A percentile compares a stretch with the other conserved stretches of the same genome.
phyloP scores from a whole-genome alignment of 2,797 vertebrate species.

The Poeciliopsis infans region DNA sequence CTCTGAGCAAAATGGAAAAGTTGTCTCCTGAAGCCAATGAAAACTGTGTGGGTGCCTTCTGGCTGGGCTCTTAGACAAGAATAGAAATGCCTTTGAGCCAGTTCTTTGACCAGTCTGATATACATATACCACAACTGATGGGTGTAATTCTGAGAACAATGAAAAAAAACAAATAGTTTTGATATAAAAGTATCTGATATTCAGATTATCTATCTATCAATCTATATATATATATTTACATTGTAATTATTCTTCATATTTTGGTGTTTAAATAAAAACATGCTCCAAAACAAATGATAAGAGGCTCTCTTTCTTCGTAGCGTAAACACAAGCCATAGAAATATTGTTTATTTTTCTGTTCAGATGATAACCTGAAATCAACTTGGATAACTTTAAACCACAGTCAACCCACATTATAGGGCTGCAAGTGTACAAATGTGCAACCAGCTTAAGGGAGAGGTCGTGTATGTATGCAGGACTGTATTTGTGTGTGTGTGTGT shows the following conservation, averaged over 20 bases:
- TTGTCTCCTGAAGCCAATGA: constrained; percentile 27
- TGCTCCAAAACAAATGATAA: background rate
- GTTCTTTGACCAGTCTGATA: constrained; percentile 21
- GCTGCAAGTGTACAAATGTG: constrained; percentile 14
- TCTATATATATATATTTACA: constrained; percentile 10
- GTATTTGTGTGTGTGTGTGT: background rate
- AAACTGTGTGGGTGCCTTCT: constrained; percentile 77
- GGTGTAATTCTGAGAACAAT: constrained; percentile 34
- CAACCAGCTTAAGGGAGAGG: constrained; percentile 8
- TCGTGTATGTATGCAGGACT: background rate
- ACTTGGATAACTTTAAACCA: constrained; percentile 20
- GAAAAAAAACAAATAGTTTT: constrained; percentile 46
- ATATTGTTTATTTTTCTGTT: background rate
- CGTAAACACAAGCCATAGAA: background rate
- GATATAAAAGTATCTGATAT: constrained; percentile 70
- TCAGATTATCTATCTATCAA: constrained; percentile 46
- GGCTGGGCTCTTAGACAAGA: constrained; percentile 56
- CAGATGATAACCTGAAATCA: background rate
- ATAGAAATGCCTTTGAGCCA: background rate
- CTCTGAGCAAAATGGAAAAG: constrained; percentile 30
- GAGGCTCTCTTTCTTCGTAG: background rate
- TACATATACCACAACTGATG: constrained; percentile 25
- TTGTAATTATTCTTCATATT: constrained; percentile 17
- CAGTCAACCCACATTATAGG: constrained; percentile 17
- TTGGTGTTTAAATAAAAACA: constrained; percentile 50